These are phyloP conservation scores for Sceloporus tristichus DNA, from an alignment of 2,113 vertebrate species.

Conservation along the genomic window DNA sequence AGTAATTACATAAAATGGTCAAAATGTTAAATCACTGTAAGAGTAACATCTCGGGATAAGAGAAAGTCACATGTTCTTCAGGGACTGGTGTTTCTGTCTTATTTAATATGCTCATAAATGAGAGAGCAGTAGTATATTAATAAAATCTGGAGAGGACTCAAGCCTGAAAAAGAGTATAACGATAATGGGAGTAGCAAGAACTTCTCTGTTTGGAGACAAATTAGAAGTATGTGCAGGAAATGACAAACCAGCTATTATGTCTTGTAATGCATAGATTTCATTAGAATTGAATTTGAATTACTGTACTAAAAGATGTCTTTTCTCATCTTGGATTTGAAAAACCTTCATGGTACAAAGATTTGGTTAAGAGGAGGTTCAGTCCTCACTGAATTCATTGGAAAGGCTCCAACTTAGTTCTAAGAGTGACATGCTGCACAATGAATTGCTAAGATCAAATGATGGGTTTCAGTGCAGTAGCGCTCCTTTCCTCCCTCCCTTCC, in stretches of 20 bases:
- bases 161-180: background rate
- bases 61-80: constrained; percentile 1
- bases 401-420: background rate
- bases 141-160: constrained; percentile 16
- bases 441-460: background rate
- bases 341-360: background rate
- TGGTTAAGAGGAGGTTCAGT: constrained; percentile 5
- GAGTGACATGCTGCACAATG: background rate
- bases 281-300: constrained; percentile 17
- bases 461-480: background rate
- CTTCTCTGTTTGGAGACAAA: constrained; percentile 21
- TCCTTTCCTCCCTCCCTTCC: background rate
- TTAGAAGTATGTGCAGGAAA: constrained; percentile 26
- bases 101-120: constrained; percentile 23
- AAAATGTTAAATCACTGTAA: constrained; percentile 39
- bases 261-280: constrained; percentile 17
- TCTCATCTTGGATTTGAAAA: background rate
- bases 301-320: constrained; percentile 9
- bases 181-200: constrained; percentile 18
- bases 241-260: constrained; percentile 8
- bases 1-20: constrained; percentile 37
- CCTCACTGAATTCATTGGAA: background rate
- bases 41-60: constrained; percentile 27
- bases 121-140: constrained; percentile 21
- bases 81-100: constrained; percentile 17